A percentile compares a stretch with the other conserved stretches of the same genome.
Evolutionary conservation across 2,888 invertebrate species (phyloP).

Genomic region (Aporophyla lueneburgensis): DNA sequence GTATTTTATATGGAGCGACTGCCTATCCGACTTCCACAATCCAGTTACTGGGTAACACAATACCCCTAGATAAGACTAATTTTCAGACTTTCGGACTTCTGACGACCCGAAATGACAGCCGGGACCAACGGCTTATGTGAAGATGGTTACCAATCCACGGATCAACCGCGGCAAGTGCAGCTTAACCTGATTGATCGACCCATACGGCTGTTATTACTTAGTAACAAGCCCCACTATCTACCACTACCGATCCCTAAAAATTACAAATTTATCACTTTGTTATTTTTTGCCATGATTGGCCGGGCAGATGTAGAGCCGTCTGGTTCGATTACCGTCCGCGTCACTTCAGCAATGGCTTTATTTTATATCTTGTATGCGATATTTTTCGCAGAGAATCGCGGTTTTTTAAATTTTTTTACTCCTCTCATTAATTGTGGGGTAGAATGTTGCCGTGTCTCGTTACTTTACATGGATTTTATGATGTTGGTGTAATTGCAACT

Average conservation of each 20-base stretch:
- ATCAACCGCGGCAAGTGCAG: too few species aligned
- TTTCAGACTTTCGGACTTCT: too few species aligned
- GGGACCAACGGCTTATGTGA: too few species aligned
- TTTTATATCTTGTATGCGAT: constrained; percentile 84
- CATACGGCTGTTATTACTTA: too few species aligned
- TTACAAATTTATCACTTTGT: constrained; percentile 79
- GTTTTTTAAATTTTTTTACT: constrained; percentile 72
- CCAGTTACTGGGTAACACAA: too few species aligned
- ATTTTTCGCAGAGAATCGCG: constrained; percentile 76
- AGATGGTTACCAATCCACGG: too few species aligned
- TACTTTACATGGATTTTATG: constrained; percentile 66
- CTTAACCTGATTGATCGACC: too few species aligned
- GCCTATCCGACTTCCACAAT: too few species aligned
- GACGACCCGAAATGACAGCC: too few species aligned
- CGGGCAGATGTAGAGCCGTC: constrained; percentile 86
- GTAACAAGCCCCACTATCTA: background rate
- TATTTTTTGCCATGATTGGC: constrained; percentile 80
- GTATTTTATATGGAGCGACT: too few species aligned
- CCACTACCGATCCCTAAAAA: constrained; percentile 70
- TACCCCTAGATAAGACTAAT: too few species aligned
- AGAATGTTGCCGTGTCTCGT: constrained; percentile 64
- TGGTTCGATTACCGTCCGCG: constrained; percentile 84
- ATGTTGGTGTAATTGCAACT: constrained; percentile 66
- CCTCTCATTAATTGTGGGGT: constrained; percentile 66
- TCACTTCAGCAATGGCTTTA: constrained; percentile 86